Evolutionary conservation across 2,797 vertebrate species (phyloP).

Genomic region (Ibycter americanus): DNA sequence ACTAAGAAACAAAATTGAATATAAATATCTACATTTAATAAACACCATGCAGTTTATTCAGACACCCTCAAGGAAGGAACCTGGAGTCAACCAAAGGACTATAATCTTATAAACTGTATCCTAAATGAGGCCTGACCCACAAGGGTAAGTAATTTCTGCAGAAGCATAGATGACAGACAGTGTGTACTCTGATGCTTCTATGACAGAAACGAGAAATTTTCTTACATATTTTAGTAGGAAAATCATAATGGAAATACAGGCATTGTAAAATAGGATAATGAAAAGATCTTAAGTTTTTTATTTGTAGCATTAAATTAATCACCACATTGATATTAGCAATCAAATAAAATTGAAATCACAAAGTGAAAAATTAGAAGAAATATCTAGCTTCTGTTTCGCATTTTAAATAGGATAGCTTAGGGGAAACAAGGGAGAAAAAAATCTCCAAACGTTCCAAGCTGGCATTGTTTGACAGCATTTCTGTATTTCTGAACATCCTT

Average conservation of each 20-base stretch:
- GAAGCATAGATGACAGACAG: not conserved
- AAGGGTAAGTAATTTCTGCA: not conserved
- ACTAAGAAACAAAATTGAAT: conserved; percentile 40
- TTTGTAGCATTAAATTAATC: not conserved
- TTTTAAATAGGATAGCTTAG: not conserved
- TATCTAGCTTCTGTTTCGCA: not conserved
- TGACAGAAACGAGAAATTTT: not conserved
- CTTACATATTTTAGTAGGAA: not conserved
- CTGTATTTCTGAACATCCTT: not conserved
- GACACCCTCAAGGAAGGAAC: not conserved
- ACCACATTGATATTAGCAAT: not conserved
- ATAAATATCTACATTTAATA: conserved; percentile 11
- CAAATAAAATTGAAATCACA: not conserved
- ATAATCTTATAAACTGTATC: not conserved
- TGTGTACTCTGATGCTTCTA: not conserved
- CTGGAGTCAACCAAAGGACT: not conserved
- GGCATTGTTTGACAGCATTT: not conserved
- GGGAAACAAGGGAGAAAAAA: not conserved
- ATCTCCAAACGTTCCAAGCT: not conserved
- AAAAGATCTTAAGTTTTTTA: not conserved
- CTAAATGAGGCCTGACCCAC: not conserved
- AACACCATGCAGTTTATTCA: not conserved
- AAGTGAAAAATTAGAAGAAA: not conserved
- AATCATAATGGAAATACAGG: not conserved
- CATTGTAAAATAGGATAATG: not conserved